Conservation (phyloP, 2,113 vertebrate genomes). For the Balaenoptera acutorostrata region DNA sequence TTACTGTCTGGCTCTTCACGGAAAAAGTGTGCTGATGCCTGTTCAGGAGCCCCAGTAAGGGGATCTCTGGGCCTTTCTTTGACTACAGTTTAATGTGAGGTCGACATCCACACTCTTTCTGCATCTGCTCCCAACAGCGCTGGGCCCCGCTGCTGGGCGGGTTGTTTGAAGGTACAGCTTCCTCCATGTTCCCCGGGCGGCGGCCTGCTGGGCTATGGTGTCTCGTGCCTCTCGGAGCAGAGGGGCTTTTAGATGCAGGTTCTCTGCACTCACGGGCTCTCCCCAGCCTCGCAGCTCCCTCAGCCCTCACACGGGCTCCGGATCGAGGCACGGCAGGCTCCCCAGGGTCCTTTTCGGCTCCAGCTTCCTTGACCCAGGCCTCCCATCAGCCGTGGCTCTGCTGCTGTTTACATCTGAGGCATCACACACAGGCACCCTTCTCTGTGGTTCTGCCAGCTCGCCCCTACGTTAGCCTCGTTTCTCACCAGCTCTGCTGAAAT, state of each 20-base stretch:
- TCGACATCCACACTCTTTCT: background rate
- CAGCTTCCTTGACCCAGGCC: background rate
- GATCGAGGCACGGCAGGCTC: background rate
- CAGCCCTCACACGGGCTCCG: rapidly evolving
- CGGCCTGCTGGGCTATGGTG: background rate
- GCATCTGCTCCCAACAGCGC: background rate
- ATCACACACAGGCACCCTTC: rapidly evolving
- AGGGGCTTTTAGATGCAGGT: no score
- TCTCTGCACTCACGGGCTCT: background rate
- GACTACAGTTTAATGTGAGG: background rate
- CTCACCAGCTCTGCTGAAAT: background rate
- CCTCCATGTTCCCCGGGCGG: rapidly evolving
- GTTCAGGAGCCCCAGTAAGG: background rate
- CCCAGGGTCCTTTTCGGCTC: background rate
- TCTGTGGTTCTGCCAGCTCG: background rate
- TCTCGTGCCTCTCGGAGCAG: rapidly evolving
- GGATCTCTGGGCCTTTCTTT: background rate
- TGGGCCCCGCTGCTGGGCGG: no score
- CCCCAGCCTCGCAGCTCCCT: background rate
- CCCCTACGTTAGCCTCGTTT: background rate
- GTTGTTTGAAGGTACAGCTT: background rate
- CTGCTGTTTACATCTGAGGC: background rate
- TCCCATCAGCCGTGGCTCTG: background rate
- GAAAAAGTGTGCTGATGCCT: background rate
- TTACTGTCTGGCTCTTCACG: background rate